Base-by-base conservation (phyloP, 2,888 invertebrate species). In the Noctua janthe region DNA sequence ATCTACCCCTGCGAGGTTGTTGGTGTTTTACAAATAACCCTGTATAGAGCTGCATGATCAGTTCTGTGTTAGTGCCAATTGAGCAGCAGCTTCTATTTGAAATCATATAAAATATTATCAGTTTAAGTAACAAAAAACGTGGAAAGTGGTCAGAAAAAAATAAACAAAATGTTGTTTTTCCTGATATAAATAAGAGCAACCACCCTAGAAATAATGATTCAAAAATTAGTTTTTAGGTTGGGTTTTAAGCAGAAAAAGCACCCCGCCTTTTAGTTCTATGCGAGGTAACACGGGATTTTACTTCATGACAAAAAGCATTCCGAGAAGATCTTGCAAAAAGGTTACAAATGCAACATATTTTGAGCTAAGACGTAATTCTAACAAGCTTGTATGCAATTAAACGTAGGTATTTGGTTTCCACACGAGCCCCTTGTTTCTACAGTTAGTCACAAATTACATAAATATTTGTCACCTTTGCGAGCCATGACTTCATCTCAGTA, bases 401-500 rank as follows among this genome's bases (percentile, higher is more conserved):
- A 62, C 43, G n/a, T 75, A 74, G 75, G 74, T 85, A 79, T 85
- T 78, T 73, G 71, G 82, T 84, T 77, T 72, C 78, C 74, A 83
- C 82, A 80, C 82, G 77, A 78, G 81, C 76, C 77, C 75, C 71
- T 80, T 87, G 82, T 88, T 78, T 39, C 73, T 80, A 80, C 76
- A 76, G 84, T 93, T 92, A 93, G 89, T 93, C 94, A 94, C 88
- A 86, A 90, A 91, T 91, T 91, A 91, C 87, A 91, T 89, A 92
- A 92, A 93, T 91, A 92, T 93, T 94, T 94, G 93, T 94, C 93
- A 94, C 91, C 86, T 75, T 81, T 49, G 62, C 82, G 71, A 86
- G 78, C 71, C 80, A 90, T 94, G 94, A 94, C 91, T 91, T 92
- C 93, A 94, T 90, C 86, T 86, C 74, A 83, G 66, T 73, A 51